Evolutionary conservation across 1,140 invertebrate genomes (phyloP), one percentile per base, ranked within the genome.

Genomic region (Plutomurus gul): DNA sequence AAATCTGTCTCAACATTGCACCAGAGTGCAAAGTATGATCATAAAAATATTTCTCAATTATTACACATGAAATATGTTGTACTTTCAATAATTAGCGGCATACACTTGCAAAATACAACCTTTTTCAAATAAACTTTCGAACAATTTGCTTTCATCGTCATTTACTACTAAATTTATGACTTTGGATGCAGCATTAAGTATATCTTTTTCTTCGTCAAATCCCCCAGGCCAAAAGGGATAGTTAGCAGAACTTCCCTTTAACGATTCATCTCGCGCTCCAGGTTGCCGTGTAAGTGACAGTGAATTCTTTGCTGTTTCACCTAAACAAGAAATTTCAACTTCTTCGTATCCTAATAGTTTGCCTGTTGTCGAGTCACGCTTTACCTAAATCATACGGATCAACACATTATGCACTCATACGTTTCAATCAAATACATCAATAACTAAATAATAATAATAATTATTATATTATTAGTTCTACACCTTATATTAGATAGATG

Each of bases 221-320:
- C 93, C 93, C 39, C 92, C 93, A 77, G 93, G 93, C 92, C 91
- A 93, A 86, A 95, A 95, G 30, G 93, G 92, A 85, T 89, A 90
- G 85, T 93, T 94, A 73, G 90, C 90, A 0, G 90, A 87, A 85
- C 89, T 92, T 5, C 93, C 93, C 84, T 89, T 88, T 7, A 93
- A 88, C 81, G 89, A 88, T 84, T 92, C 88, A 39, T 87, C 86
- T 46, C 90, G 86, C 43, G 90, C 87, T 3, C 87, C 89, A 25
- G 91, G 91, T 78, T 90, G 89, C 82, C 93, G 86, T 37, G 87
- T 89, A 86, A 94, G 89, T 4, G 93, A 94, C 86, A 92, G 90
- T 0, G 93, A 94, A 87, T 94, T 95, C 84, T 89, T 90, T 1
- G 91, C 89, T 82, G 90, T 92, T 80, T 90, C 88, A 3, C 90